Percentiles rank a stretch among this genome's conserved stretches.
Conservation (phyloP, 2,888 invertebrate species). For the Campaea margaritaria region DNA sequence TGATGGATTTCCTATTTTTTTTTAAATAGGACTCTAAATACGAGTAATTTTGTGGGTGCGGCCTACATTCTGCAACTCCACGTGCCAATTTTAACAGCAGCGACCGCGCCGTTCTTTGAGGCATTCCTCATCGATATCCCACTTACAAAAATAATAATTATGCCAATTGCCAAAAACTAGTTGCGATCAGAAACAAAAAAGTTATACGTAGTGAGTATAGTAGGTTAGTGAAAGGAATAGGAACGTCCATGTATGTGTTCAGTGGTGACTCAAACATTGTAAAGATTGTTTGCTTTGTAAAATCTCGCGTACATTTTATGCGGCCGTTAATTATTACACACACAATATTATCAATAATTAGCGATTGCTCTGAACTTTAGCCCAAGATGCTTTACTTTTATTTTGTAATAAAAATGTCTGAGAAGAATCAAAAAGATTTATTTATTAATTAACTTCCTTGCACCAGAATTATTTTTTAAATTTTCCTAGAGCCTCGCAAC, state of each 20-base stretch:
- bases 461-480: background rate
- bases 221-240: conserved; percentile 27
- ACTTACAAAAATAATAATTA: background rate
- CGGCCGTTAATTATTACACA: too few relatives aligned
- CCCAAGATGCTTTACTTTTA: background rate
- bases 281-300: conserved; percentile 7
- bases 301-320: conserved; percentile 9
- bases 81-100: too few relatives aligned
- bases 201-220: background rate
- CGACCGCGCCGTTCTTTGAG: too few relatives aligned
- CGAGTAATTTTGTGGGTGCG: too few relatives aligned
- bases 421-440: background rate
- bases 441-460: background rate
- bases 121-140: too few relatives aligned
- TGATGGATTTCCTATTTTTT: too few relatives aligned
- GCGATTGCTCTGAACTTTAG: background rate
- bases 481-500: background rate
- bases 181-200: conserved; percentile 12
- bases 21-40: too few relatives aligned
- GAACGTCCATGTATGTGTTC: conserved; percentile 4
- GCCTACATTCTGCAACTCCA: too few relatives aligned
- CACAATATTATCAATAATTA: background rate
- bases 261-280: conserved; percentile 7
- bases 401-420: too few relatives aligned
- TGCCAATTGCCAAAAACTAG: background rate